Base-by-base conservation (phyloP, 2,797 vertebrate species). In the Danio kyathit region DNA sequence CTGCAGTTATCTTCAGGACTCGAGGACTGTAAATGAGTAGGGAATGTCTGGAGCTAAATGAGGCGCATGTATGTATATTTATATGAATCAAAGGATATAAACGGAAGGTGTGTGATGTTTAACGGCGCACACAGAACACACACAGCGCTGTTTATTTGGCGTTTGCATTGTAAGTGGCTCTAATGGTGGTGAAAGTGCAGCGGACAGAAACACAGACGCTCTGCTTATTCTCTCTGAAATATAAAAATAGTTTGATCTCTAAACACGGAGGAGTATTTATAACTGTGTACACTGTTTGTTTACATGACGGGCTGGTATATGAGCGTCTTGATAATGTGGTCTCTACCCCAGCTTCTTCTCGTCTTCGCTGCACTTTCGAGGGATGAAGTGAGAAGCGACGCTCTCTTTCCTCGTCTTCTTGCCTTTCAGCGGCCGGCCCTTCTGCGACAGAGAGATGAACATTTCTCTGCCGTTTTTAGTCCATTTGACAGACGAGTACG, bases 381-480 rank as follows among this genome's bases (percentile, higher is more conserved):
- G 97, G 92, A 99, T 97, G 91, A 99, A 99, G 89, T 99, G 98
- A 83, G 96, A 97, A 78, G 96, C 94, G 86, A 92, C 88, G 7
- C 95, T 95, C 92, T 98, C 97, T 92, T 97, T 96, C 90, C 96
- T 95, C 54, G 97, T 98, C 92, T 94, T 98, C 89, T 93, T 97
- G 70, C 98, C 98, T 89, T 91, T 95, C 87, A 99, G 92, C 0
- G 97, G 96, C 76, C 91, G 88, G 41, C 98, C 98, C 84, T 96
- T 98, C 87, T 97, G 96, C 71, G 95, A 98, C 90, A 99, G 90
- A n/a, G 97, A 95, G 83, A 99, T 93, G 92, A 97, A 99, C 97
- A 99, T 98, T 86, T 97, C 95, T 87, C 94, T 97, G 84, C 96
- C 95, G 7, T 91, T 92, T 91, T 94, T 95, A 90, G 94, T 98